Conservation (phyloP, 2,797 vertebrate species). For the Coregonus sp. region DNA sequence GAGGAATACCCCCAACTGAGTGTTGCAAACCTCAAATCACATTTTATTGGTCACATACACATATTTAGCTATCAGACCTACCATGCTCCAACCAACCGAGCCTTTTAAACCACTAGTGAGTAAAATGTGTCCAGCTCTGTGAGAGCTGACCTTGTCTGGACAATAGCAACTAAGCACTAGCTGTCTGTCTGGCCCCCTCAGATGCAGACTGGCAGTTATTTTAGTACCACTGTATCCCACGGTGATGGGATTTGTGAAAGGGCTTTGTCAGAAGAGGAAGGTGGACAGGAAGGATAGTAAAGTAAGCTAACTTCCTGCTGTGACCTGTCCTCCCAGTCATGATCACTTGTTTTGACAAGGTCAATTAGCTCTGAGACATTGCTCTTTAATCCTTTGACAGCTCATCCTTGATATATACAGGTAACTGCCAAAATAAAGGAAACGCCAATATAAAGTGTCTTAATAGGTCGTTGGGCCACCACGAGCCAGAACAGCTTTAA, state of each 20-base stretch:
- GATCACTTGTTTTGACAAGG: neutral
- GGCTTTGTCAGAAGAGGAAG: conserved; percentile 35
- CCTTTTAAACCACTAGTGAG: neutral
- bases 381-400: conserved; percentile 3
- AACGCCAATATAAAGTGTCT: too few species aligned
- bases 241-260: conserved; percentile 65
- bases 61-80: too few species aligned
- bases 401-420: too few species aligned
- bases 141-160: neutral
- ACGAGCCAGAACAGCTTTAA: too few species aligned
- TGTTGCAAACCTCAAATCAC: too few species aligned
- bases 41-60: too few species aligned
- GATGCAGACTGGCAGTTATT: conserved; percentile 48
- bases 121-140: neutral
- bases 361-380: neutral
- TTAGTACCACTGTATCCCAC: conserved; percentile 45
- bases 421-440: too few species aligned
- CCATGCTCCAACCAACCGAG: neutral
- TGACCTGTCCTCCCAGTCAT: too few species aligned
- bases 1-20: too few species aligned
- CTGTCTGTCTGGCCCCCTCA: conserved; percentile 29
- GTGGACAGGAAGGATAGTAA: conserved; percentile 15
- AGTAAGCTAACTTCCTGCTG: neutral
- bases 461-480: too few species aligned
- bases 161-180: neutral